These are phyloP conservation scores for Phaedon cochleariae DNA, from an alignment of 2,888 invertebrate species.

Conservation along the genomic window DNA sequence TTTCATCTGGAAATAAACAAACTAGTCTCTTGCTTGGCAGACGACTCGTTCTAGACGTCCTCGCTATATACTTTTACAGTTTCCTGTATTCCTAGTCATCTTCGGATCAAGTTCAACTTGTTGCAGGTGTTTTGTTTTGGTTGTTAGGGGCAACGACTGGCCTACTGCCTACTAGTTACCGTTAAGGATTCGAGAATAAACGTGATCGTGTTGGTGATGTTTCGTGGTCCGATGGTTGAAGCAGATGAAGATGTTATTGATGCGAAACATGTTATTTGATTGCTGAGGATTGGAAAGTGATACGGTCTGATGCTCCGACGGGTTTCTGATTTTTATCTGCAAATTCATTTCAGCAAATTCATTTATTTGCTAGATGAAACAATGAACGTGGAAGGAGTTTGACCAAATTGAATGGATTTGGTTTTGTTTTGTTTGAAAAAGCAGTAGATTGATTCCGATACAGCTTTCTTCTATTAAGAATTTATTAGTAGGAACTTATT, in stretches of 20 bases:
- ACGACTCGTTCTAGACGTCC: slow-evolving; percentile 31
- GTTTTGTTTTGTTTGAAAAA: not conserved
- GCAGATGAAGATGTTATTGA: not conserved
- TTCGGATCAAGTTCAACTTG: slow-evolving; percentile 32
- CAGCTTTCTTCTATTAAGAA: not conserved
- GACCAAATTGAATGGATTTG: not conserved
- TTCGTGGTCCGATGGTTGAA: not conserved
- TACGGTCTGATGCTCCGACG: not conserved
- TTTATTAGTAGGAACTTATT: not conserved
- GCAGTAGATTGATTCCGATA: not conserved
- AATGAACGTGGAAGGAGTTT: not conserved
- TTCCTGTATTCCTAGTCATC: slow-evolving; percentile 30
- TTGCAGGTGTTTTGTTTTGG: slow-evolving; percentile 15
- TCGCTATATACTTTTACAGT: slow-evolving; percentile 26
- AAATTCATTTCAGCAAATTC: not conserved
- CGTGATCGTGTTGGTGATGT: slow-evolving; percentile 1
- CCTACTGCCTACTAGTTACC: no score
- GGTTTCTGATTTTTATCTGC: not conserved
- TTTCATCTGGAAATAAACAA: slow-evolving; percentile 16
- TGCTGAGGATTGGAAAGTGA: not conserved
- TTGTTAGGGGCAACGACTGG: slow-evolving; percentile 18
- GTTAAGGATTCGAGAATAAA: slow-evolving; percentile 4
- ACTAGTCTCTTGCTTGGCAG: slow-evolving; percentile 20
- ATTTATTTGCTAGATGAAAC: not conserved
- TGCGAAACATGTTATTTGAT: not conserved